Evolutionary conservation across 2,888 invertebrate genomes (phyloP).

Genomic region (Aleiodes alternator): DNA sequence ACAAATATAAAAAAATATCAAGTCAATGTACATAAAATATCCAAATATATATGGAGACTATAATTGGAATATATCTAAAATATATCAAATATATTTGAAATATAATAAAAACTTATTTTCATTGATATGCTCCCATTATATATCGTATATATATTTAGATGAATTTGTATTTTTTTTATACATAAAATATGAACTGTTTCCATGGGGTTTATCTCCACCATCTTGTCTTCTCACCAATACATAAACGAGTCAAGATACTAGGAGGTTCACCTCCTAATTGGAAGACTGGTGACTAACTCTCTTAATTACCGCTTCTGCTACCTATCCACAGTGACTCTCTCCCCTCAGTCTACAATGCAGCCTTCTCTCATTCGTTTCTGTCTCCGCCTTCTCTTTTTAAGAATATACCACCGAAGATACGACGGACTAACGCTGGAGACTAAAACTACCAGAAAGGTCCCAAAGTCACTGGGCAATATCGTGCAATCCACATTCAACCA

Average conservation of each 20-base stretch:
- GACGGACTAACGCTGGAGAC: too few relatives aligned
- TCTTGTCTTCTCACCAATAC: constrained; percentile 60
- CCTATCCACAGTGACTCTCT: constrained; percentile 60
- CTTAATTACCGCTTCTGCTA: constrained; percentile 77
- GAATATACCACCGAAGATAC: constrained; percentile 2
- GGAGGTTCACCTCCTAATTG: constrained; percentile 69
- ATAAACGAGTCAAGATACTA: constrained; percentile 52
- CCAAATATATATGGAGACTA: too few relatives aligned
- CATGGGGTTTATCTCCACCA: too few relatives aligned
- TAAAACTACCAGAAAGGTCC: not conserved
- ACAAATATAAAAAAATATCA: too few relatives aligned
- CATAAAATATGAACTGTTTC: too few relatives aligned
- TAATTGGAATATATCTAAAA: too few relatives aligned
- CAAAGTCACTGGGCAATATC: constrained; percentile 37
- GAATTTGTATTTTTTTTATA: too few relatives aligned
- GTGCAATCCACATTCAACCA: constrained; percentile 39
- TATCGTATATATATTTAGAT: too few relatives aligned
- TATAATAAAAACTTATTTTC: too few relatives aligned
- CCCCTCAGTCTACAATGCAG: constrained; percentile 44
- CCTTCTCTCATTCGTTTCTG: constrained; percentile 50
- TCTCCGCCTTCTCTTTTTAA: constrained; percentile 48
- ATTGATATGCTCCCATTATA: too few relatives aligned
- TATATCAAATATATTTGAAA: too few relatives aligned
- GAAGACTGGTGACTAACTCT: constrained; percentile 76
- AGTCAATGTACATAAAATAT: too few relatives aligned